Evolutionary conservation across 2,888 invertebrate species (phyloP), one percentile per base, ranked within the genome.

Genomic region (Drosophila tripunctata): DNA sequence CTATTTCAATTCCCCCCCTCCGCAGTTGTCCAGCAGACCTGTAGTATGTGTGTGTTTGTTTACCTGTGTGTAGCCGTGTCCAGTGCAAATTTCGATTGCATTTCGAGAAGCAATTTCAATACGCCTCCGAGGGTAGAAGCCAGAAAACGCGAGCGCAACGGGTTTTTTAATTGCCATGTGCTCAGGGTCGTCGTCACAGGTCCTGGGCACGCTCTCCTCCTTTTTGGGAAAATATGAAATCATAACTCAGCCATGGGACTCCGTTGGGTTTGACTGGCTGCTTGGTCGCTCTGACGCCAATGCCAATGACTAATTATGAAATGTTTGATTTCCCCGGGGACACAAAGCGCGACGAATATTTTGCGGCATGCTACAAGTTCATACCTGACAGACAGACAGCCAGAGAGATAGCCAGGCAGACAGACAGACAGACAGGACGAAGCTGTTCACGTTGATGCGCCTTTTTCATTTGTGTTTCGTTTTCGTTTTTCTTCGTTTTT

Each of bases 271-370:
- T 10, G 27, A 10, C 10, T 4, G 21, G n/a, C 17, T 17, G 15
- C 36, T 27, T 14, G 31, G 48, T 36, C 7, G 70, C 57, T 61
- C 60, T 40, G 58, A 54, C 33, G 67, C 31, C 73, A 78, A 78
- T 83, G 78, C 88, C 89, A 87, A 88, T 82, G 88, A 89, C 89
- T 89, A 89, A 89, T 89, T 89, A 89, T 88, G 87, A 88, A 89
- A 89, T 89, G 85, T 89, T 89, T 89, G 89, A 89, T 89, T 89
- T 89, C 89, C 89, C 89, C 66, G 66, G 89, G 78, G 84, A 72
- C 60, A 52, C 40, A 69, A 74, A 78, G 54, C 86, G 80, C 83
- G 75, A 80, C 83, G 78, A 74, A 84, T 76, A 78, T 78, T 76
- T 75, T 80, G 62, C 62, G 67, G 67, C 56, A 51, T 61, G 50